Percentiles rank a stretch among this genome's conserved stretches.
These are phyloP conservation scores for Amphilophus citrinellus DNA, from an alignment of 2,113 vertebrate genomes.

Conservation along the genomic window DNA sequence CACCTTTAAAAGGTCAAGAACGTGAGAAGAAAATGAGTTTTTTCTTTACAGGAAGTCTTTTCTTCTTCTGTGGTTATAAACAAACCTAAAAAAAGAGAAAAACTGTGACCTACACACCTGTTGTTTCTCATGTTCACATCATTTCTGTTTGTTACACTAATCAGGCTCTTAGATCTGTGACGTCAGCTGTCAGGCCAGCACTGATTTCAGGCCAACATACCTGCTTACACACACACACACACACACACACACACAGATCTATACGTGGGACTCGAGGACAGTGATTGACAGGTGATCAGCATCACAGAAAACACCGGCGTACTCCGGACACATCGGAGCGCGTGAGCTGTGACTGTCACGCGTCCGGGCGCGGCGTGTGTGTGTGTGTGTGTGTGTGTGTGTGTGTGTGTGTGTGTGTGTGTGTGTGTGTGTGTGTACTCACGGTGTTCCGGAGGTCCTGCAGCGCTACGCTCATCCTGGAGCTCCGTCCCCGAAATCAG, in stretches of 20 bases:
- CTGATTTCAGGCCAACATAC: slow-evolving; percentile 4
- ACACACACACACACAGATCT: too few species aligned
- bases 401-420: too few species aligned
- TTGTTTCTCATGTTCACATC: not conserved
- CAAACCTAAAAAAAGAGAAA: not conserved
- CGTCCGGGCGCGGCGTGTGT: not conserved
- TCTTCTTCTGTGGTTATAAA: slow-evolving; percentile 30
- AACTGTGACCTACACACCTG: not conserved
- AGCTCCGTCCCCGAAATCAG: slow-evolving; percentile 56
- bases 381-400: not conserved
- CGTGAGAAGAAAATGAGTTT: not conserved
- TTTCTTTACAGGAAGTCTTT: not conserved
- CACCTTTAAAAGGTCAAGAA: not conserved
- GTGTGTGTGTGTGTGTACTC: slow-evolving; percentile 32
- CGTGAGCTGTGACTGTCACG: not conserved
- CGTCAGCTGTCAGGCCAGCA: slow-evolving; percentile 33
- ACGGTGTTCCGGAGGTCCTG: slow-evolving; percentile 78
- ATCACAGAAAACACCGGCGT: not conserved
- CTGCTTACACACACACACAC: not conserved
- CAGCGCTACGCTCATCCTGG: slow-evolving; percentile 79
- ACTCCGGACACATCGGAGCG: not conserved
- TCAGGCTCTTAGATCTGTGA: slow-evolving; percentile 46
- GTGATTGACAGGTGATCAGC: slow-evolving; percentile 48
- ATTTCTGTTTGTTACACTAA: not conserved
- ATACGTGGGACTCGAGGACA: not conserved